Percentiles rank a stretch among this genome's conserved stretches.
These are phyloP conservation scores for Crematogaster levior DNA, from an alignment of 2,888 invertebrate species.

Conservation along the genomic window DNA sequence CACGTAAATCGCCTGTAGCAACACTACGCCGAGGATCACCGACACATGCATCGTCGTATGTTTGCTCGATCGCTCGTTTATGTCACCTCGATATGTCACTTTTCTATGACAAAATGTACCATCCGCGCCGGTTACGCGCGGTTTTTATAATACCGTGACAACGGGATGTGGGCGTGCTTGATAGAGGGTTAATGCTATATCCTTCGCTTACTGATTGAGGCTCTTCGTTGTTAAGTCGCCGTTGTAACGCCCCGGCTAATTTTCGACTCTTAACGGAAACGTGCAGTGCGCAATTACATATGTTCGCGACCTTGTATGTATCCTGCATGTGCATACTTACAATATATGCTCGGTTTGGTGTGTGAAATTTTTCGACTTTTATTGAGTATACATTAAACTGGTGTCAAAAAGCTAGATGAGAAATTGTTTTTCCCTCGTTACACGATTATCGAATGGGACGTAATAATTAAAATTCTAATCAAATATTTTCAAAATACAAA, in stretches of 20 bases:
- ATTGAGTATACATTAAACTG: background rate
- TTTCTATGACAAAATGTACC: constrained; percentile 37
- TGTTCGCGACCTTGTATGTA: constrained; percentile 72
- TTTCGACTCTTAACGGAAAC: constrained; percentile 71
- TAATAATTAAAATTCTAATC: background rate
- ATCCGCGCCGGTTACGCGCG: background rate
- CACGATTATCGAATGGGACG: background rate
- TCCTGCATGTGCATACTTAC: constrained; percentile 68
- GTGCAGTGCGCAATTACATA: constrained; percentile 57
- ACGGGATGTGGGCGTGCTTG: constrained; percentile 82
- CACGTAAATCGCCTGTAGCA: constrained; percentile 66
- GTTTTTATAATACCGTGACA: constrained; percentile 76
- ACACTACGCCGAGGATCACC: constrained; percentile 58
- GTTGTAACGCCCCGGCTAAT: constrained; percentile 63
- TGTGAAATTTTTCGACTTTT: background rate
- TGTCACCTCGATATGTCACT: constrained; percentile 15
- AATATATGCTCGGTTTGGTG: background rate
- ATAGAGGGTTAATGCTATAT: constrained; percentile 71
- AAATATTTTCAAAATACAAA: background rate
- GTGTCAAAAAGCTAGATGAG: background rate
- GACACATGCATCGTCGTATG: constrained; percentile 53
- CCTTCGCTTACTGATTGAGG: constrained; percentile 67
- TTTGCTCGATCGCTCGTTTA: background rate
- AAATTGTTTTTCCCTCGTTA: background rate
- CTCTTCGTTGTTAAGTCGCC: constrained; percentile 50